Base-by-base conservation (phyloP, 2,888 invertebrate genomes). In the Pycnomerus fuliginosus region DNA sequence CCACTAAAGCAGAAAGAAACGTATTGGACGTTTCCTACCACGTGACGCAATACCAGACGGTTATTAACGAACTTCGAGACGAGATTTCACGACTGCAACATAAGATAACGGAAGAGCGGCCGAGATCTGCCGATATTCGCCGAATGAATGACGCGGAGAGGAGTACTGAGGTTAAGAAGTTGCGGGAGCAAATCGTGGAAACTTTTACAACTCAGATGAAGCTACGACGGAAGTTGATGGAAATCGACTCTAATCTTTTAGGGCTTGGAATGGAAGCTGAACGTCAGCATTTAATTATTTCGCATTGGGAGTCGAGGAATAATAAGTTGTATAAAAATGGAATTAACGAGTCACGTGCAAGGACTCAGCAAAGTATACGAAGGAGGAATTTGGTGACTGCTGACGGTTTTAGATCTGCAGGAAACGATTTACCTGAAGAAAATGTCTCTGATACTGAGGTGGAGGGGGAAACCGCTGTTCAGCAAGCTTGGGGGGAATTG, bases 201-300 rank as follows among this genome's bases (percentile, higher is more conserved):
- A 88, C 90, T 1, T 95, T 95, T 69, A 90, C 91, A 64, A 92
- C 91, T 55, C 94, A 95, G 71, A 94, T 95, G 92, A 84, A 90
- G 50, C 73, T 94, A 20, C 79, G 94, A 56, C 79, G 90, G 17
- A 84, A 88, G 36, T 74, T 97, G 15, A 87, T 96, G 82, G 93
- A 95, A 68, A 79, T 95, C 7, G 95, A 96, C 70, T 92, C 91
- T 55, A 89, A 90, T 61, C 74, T 94, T 35, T 72, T 94, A 52
- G 90, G 92, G 1, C 74, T 94, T 29, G 91, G 90, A 20, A 78
- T 94, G 62, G 94, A 95, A 59, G 87, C 90, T 0, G 93, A 92
- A 67, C 78, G 90, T 27, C 90, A 94, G 61, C 90, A 92, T 61
- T 83, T 90, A 47, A 82, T 93, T 30, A 90, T 96, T 29, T 85